phyloP scores from a whole-genome alignment of 2,113 vertebrate species.

The Melanocharis versteri region DNA sequence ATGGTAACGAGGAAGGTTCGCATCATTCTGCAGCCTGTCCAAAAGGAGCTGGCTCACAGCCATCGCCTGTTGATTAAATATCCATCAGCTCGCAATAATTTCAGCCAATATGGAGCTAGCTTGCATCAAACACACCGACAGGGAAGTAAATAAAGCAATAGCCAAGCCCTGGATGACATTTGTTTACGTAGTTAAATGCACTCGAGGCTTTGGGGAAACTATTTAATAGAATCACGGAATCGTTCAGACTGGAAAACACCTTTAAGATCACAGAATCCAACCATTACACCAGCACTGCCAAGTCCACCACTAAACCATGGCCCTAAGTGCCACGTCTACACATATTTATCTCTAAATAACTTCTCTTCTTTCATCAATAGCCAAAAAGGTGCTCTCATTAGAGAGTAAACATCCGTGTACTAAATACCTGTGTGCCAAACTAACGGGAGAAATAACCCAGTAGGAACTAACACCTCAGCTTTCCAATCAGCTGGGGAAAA shows the following conservation, averaged over 20 bases:
- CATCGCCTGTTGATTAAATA: conserved; percentile 13
- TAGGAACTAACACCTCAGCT: not conserved
- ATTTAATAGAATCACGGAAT: not conserved
- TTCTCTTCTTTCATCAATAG: not conserved
- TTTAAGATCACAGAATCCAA: not conserved
- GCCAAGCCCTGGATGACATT: not conserved
- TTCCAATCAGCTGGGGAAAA: not conserved
- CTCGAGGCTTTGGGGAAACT: not conserved
- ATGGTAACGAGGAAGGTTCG: not conserved
- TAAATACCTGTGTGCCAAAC: not conserved
- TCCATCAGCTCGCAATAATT: not conserved
- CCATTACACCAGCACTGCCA: not conserved
- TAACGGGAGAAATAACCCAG: not conserved
- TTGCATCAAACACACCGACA: not conserved
- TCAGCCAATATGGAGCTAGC: not conserved
- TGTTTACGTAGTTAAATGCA: not conserved
- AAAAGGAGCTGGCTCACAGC: conserved; percentile 38
- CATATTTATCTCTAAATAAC: not conserved
- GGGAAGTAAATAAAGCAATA: conserved; percentile 6
- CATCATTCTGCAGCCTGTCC: not conserved
- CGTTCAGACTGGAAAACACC: not conserved
- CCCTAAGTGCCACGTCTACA: not conserved
- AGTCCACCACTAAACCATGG: not conserved
- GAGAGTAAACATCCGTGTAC: not conserved
- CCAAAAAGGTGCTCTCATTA: not conserved